Evolutionary conservation across 2,113 vertebrate species (phyloP).

Genomic region (Labeo catla): DNA sequence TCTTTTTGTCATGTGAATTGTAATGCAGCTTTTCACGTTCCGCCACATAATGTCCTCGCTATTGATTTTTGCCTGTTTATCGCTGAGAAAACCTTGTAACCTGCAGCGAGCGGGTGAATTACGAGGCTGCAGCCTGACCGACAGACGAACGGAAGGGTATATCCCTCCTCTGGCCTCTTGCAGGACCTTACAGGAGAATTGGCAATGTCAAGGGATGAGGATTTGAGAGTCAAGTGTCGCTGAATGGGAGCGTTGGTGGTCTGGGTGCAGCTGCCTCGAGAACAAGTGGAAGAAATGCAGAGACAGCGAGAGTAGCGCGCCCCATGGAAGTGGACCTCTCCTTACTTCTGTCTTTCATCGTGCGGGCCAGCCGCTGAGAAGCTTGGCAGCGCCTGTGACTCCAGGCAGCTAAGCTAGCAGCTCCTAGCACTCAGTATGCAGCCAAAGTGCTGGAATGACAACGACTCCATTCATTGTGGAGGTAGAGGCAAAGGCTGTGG

Average conservation of each 20-base stretch:
- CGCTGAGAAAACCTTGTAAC: slow-evolving; percentile 41
- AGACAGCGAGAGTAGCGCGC: slow-evolving; percentile 46
- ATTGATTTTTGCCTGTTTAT: slow-evolving; percentile 28
- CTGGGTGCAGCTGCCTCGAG: slow-evolving; percentile 59
- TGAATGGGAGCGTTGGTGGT: slow-evolving; percentile 67
- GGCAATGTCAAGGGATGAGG: slow-evolving; percentile 62
- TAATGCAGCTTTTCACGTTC: slow-evolving; percentile 35
- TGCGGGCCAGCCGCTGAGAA: slow-evolving; percentile 25
- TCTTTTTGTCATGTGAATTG: slow-evolving; percentile 49
- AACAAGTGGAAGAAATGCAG: slow-evolving; percentile 61
- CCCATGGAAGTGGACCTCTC: slow-evolving; percentile 61
- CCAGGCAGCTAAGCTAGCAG: slow-evolving; percentile 72
- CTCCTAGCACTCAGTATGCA: slow-evolving; percentile 78
- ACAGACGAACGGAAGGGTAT: slow-evolving; percentile 51
- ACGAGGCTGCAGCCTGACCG: slow-evolving; percentile 63
- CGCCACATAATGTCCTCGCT: slow-evolving; percentile 35
- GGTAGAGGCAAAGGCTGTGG: slow-evolving; percentile 75
- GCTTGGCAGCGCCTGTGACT: slow-evolving; percentile 63
- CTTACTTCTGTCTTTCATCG: slow-evolving; percentile 56
- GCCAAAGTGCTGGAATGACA: slow-evolving; percentile 79
- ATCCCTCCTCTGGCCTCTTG: slow-evolving; percentile 37
- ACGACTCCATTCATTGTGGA: slow-evolving; percentile 79
- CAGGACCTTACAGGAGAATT: slow-evolving; percentile 53
- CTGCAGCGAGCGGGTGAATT: slow-evolving; percentile 61
- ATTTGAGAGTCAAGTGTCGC: slow-evolving; percentile 65